Base-by-base conservation (phyloP, 1,140 invertebrate genomes). In the Drosophila bipectinata region DNA sequence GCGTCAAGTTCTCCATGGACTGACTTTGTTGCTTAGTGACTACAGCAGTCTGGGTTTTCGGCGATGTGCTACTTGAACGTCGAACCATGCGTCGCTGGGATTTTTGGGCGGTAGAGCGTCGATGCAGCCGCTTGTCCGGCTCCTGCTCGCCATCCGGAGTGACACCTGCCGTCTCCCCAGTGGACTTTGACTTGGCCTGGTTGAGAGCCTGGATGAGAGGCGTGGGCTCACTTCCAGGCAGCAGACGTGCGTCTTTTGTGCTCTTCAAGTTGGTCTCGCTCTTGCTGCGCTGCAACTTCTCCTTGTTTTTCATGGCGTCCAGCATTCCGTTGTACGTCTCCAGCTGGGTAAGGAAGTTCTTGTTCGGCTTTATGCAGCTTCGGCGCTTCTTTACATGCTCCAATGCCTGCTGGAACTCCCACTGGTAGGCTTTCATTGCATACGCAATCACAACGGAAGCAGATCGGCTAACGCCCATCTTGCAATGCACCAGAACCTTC, bases 381-480 rank as follows among this genome's bases (percentile, higher is more conserved):
- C 98, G 93, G 90, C 97, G 97, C 39, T 96, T 94, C 92, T 98
- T 98, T 0, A 99, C 98, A 92, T 97, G 96, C 56, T 96, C 94
- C 74, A 98, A 93, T 0, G 98, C 98, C 79, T 97, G 95, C 21
- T 96, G 94, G 76, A 99, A 96, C 79, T 97, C 95, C 97, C 97
- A 98, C 89, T 97, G 97, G 91, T 98, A 97, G 7, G 98, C 98
- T 92, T 99, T 99, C 98, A 99, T 99, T 4, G 97, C 96, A 92
- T 98, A 99, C 0, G 98, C 98, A 75, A 99, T 98, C 6, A 99
- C 98, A 10, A 99, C 98, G 0, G 98, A 99, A 1, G 98, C 98
- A 3, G 98, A 99, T 49, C 98, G 93, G 91, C 98, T 99, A n/a
- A 99, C 97, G 5, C 98, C 98, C 98, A 99, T 99, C 93, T 99